Base-by-base conservation (phyloP, 2,113 vertebrate genomes). In the Rana temporaria region DNA sequence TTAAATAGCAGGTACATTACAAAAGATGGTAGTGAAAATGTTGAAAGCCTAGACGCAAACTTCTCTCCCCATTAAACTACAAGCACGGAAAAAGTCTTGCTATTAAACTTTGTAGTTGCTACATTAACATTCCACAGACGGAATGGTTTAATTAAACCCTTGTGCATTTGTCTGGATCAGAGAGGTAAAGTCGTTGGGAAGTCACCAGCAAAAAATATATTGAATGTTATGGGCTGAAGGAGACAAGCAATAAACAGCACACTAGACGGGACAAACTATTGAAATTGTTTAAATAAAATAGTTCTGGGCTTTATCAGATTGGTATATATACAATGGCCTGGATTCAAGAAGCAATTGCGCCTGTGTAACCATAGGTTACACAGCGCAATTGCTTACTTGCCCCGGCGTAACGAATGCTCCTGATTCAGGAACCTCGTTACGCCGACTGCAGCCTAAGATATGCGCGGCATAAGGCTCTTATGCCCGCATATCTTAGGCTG, bases 191-290 rank as follows among this genome's bases (percentile, higher is more conserved):
- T 24, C 60, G 86, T 66, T 73, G 63, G 84, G 20, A n/a, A 55
- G 34, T 52, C 73, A 62, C 17, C 0, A 0, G 16, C 64, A 59
- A 62, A 24, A 24, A 82, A 80, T 8, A 64, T 52, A 52, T 71
- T 87, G 64, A 85, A 80, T 82, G 12, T 77, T n/a, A 6, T 74
- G 26, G 75, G 65, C 17, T 16, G 53, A 82, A 65, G 48, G 75
- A 86, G 76, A 55, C 15, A 9, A 19, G n/a, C 38, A 83, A 38
- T 59, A 22, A 78, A 84, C 34, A 72, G 6, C 4, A 6, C 3
- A 8, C 53, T 11, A 48, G 42, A 12, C 9, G 2, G 42, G 42
- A 1, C 42, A 48, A 48, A 48, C 42, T 48, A 48, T 1, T 48
- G 11, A 8, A 48, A 48, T 48, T 12, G 26, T 30, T 30, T 30